Evolutionary conservation across 2,888 invertebrate species (phyloP).

Genomic region (Thymelicus lineola): DNA sequence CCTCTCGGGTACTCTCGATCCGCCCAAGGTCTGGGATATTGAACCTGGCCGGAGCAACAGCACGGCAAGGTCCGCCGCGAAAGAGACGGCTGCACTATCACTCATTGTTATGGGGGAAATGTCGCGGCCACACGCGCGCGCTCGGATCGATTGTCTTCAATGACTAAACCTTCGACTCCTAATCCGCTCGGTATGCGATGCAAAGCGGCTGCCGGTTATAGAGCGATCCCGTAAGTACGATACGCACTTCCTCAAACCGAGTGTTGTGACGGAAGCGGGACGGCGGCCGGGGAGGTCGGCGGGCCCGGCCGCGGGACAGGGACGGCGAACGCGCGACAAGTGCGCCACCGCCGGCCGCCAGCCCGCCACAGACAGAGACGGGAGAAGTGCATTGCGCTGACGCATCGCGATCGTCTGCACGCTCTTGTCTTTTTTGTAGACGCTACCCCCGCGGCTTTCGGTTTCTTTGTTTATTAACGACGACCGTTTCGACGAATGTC

Average conservation of each 20-base stretch:
- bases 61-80: constrained; percentile 75
- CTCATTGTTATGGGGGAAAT: constrained; percentile 81
- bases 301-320: constrained; percentile 49
- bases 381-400: constrained; percentile 77
- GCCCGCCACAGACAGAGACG: constrained; percentile 54
- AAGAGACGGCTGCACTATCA: constrained; percentile 80
- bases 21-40: constrained; percentile 84
- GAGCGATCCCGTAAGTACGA: constrained; percentile 66
- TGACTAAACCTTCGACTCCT: constrained; percentile 65
- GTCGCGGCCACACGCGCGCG: constrained; percentile 77
- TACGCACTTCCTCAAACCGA: constrained; percentile 74
- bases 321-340: constrained; percentile 61
- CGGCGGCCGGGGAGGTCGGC: constrained; percentile 43
- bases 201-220: constrained; percentile 63
- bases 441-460: constrained; percentile 68
- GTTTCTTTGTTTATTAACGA: constrained; percentile 66
- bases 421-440: constrained; percentile 69
- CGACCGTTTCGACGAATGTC: constrained; percentile 61
- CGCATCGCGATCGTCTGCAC: constrained; percentile 75
- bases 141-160: constrained; percentile 61
- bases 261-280: constrained; percentile 52
- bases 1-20: constrained; percentile 69
- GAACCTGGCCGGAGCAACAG: constrained; percentile 80
- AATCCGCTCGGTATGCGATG: constrained; percentile 72
- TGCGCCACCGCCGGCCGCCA: constrained; percentile 47